Evolutionary conservation across 2,888 invertebrate genomes (phyloP), one percentile per base, ranked within the genome.

Genomic region (Liopterus haemorrhoidalis): DNA sequence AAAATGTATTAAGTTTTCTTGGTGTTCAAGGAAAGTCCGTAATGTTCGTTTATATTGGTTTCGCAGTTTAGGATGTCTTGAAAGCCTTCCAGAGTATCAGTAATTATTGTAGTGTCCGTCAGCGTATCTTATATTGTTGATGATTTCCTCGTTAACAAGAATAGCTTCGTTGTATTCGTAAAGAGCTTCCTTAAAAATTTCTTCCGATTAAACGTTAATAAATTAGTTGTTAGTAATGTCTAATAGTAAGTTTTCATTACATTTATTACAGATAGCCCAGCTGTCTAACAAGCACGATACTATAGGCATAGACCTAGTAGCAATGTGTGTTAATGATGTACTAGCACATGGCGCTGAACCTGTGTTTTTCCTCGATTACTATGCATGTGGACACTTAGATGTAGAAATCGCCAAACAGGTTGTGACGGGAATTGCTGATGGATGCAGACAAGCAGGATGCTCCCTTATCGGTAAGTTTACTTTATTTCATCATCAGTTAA

Each of bases 291-390:
- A 82, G 42, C 93, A 91, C 67, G 78, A 83, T 57, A 82, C 85
- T 0, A 79, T 97, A 41, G 97, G 97, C 1, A 85, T 90, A 56
- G 99, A 99, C 68, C 73, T 99, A 21, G 94, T 99, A 2, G 97
- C 96, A 3, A 95, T 96, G 93, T 95, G 95, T 62, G 95, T 91
- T 32, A 99, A 99, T 70, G 95, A 97, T 67, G 81, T 97, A 39
- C 70, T 99, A 36, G 93, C 93, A 54, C 88, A 93, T 49, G 96
- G 95, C 31, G 97, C 95, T 0, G 91, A 93, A 59, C 95, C 97
- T 0, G 74, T 99, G 53, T 95, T 91, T 56, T 97, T 99, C 70
- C 72, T 99, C 12, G 97, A 99, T 73, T 97, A 97, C 67, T 93
- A 92, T 68, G 94, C 96, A 15, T 91, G 91, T 61, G 93, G 95